A percentile compares a stretch with the other conserved stretches of the same genome.
Evolutionary conservation across 2,888 invertebrate genomes (phyloP).

Genomic region (Melolontha melolontha): DNA sequence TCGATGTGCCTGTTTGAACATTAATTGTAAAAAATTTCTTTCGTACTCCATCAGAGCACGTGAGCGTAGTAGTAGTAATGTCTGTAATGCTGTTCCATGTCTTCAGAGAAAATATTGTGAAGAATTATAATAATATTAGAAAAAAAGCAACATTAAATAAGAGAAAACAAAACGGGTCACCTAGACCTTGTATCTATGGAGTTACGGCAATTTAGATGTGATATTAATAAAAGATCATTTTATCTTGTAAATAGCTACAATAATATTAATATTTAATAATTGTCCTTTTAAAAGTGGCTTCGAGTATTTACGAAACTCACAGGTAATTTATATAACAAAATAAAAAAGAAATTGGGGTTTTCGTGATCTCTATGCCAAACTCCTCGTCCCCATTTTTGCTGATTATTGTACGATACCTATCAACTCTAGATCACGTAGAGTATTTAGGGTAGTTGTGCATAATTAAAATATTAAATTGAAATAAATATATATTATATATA

Average conservation of each 20-base stretch:
- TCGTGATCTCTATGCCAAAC: constrained; percentile 39
- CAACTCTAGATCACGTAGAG: constrained; percentile 58
- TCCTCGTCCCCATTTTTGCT: constrained; percentile 34
- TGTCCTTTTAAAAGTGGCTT: constrained; percentile 33
- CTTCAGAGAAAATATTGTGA: constrained; percentile 12
- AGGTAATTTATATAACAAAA: constrained; percentile 22
- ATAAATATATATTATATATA: constrained; percentile 47
- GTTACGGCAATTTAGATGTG: constrained; percentile 56
- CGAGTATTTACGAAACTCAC: constrained; percentile 31
- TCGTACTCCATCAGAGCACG: constrained; percentile 37
- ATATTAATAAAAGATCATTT: constrained; percentile 53
- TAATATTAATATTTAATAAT: constrained; percentile 41
- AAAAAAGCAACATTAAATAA: constrained; percentile 16
- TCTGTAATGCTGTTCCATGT: constrained; percentile 48
- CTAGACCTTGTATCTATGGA: constrained; percentile 47
- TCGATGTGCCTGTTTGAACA: constrained; percentile 54
- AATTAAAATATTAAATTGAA: constrained; percentile 43
- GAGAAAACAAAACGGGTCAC: constrained; percentile 10
- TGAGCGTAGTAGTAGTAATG: constrained; percentile 32
- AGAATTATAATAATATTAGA: constrained; percentile 13
- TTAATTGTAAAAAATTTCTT: constrained; percentile 39
- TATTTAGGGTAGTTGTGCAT: constrained; percentile 62
- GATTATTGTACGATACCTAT: constrained; percentile 58
- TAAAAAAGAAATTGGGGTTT: constrained; percentile 13
- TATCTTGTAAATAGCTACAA: constrained; percentile 48